A percentile compares a stretch with the other conserved stretches of the same genome.
Evolutionary conservation across 2,113 vertebrate species (phyloP).

Genomic region (Proterorhinus semilunaris): DNA sequence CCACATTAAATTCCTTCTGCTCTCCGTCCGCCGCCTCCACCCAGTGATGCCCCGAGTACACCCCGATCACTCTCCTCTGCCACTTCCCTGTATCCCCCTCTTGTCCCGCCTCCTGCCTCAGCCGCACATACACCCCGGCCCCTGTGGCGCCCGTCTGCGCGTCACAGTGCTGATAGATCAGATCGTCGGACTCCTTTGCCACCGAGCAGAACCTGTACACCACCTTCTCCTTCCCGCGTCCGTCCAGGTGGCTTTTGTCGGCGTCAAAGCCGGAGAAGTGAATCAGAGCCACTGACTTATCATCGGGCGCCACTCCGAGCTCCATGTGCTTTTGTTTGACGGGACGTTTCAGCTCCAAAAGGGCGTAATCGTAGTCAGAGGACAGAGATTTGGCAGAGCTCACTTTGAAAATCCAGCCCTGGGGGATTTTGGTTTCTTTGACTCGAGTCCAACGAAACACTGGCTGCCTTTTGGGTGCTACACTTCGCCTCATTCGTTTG

Average conservation of each 20-base stretch:
- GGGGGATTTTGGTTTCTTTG: slow-evolving; percentile 83
- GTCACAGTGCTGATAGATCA: slow-evolving; percentile 93
- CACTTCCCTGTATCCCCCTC: slow-evolving; percentile 67
- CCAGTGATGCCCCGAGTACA: slow-evolving; percentile 90
- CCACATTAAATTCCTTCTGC: slow-evolving; percentile 90
- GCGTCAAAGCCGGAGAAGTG: slow-evolving; percentile 93
- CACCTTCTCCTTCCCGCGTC: slow-evolving; percentile 65
- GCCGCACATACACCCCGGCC: slow-evolving; percentile 89
- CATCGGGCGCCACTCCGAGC: slow-evolving; percentile 82
- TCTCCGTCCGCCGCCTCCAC: slow-evolving; percentile 80
- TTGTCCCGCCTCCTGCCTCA: slow-evolving; percentile 59
- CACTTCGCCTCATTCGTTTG: slow-evolving; percentile 34
- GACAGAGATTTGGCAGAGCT: slow-evolving; percentile 63
- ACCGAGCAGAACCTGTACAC: slow-evolving; percentile 93
- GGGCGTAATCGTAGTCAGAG: slow-evolving; percentile 88
- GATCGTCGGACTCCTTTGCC: slow-evolving; percentile 82
- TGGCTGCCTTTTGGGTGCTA: slow-evolving; percentile 59
- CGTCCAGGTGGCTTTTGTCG: slow-evolving; percentile 76
- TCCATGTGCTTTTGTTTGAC: slow-evolving; percentile 85
- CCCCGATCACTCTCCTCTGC: slow-evolving; percentile 88
- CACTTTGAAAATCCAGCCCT: slow-evolving; percentile 82
- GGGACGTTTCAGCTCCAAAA: slow-evolving; percentile 86
- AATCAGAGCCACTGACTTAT: slow-evolving; percentile 78
- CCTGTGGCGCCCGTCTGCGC: slow-evolving; percentile 85
- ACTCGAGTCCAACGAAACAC: slow-evolving; percentile 90